These are phyloP conservation scores for Eudyptes chrysolophus DNA, from an alignment of 2,113 vertebrate genomes.

Conservation along the genomic window DNA sequence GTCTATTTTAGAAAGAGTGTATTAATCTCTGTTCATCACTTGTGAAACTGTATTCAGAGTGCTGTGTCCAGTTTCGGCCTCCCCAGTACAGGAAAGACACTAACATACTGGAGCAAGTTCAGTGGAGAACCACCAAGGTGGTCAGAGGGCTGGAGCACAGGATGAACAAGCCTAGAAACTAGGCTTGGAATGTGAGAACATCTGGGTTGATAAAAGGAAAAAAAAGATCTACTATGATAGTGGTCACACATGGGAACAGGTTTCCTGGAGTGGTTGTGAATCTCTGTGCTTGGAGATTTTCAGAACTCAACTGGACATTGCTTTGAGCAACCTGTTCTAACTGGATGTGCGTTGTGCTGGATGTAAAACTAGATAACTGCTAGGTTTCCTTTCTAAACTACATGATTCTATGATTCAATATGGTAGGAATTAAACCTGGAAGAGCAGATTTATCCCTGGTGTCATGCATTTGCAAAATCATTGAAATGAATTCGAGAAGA, in stretches of 20 bases:
- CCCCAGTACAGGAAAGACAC: neutral
- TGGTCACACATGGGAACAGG: neutral
- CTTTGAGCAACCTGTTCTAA: neutral
- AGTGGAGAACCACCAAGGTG: neutral
- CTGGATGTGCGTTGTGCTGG: neutral
- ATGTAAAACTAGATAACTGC: neutral
- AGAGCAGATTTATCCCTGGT: neutral
- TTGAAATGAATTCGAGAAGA: neutral
- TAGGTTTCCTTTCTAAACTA: neutral
- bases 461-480: neutral
- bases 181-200: neutral
- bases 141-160: neutral
- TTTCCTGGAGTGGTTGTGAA: neutral
- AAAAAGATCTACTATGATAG: neutral
- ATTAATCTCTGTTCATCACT: neutral
- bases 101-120: neutral
- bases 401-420: neutral
- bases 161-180: neutral
- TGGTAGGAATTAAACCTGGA: neutral
- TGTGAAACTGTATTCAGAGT: neutral
- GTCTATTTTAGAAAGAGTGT: neutral
- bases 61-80: neutral
- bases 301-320: neutral
- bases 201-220: rapidly evolving
- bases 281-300: neutral